These are phyloP conservation scores for Lathamus discolor DNA, from an alignment of 2,113 vertebrate species.

Conservation along the genomic window DNA sequence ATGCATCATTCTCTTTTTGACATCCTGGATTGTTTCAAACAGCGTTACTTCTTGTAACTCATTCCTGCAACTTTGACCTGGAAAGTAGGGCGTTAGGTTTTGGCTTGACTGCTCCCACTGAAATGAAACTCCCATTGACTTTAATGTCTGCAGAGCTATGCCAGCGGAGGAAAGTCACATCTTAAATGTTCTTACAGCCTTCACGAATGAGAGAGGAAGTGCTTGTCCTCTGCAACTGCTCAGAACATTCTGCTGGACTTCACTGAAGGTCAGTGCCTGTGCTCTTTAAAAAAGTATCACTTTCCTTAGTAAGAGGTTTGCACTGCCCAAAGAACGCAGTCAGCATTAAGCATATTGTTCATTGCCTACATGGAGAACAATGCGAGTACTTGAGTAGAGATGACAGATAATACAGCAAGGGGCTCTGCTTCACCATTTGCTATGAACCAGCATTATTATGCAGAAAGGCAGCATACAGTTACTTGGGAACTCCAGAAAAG, in stretches of 20 bases:
- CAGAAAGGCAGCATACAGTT: not conserved
- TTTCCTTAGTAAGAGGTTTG: slow-evolving; percentile 7
- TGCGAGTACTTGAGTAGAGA: not conserved
- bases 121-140: not conserved
- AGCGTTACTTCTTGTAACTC: not conserved
- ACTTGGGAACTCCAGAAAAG: not conserved
- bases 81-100: not conserved
- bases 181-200: not conserved
- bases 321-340: not conserved
- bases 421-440: not conserved
- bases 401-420: not conserved
- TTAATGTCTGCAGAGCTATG: not conserved
- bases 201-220: not conserved
- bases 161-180: not conserved
- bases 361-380: not conserved
- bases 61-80: not conserved
- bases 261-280: slow-evolving; percentile 1
- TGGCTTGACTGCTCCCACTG: not conserved
- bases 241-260: not conserved
- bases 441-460: not conserved
- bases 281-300: not conserved
- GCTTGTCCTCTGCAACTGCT: not conserved
- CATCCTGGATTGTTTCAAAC: not conserved
- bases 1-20: not conserved
- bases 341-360: slow-evolving; percentile 16